Evolutionary conservation across 2,888 invertebrate species (phyloP).

Genomic region (Notodonta dromedarius): DNA sequence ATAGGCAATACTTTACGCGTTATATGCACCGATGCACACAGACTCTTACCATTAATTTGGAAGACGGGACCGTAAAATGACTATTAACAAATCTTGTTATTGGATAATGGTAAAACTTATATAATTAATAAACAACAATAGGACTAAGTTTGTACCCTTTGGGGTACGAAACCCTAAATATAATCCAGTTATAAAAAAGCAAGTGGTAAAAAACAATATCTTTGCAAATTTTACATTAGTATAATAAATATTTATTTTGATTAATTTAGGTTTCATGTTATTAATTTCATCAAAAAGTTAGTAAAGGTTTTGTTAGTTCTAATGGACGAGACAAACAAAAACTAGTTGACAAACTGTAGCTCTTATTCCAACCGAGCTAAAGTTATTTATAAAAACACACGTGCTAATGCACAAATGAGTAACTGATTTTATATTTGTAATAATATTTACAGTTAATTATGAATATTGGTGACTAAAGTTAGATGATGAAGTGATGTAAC

Average conservation of each 20-base stretch:
- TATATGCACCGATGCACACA: constrained; percentile 58
- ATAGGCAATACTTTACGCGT: constrained; percentile 59
- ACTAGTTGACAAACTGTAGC: constrained; percentile 4
- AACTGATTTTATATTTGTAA: not conserved
- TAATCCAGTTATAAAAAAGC: too few species aligned
- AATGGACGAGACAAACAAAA: constrained; percentile 13
- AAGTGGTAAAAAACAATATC: too few species aligned
- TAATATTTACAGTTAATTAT: too few species aligned
- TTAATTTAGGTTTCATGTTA: not conserved
- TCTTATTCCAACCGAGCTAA: too few species aligned
- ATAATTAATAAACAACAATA: not conserved
- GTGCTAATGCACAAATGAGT: too few species aligned
- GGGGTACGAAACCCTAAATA: too few species aligned
- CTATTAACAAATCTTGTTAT: not conserved
- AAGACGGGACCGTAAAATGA: constrained; percentile 9
- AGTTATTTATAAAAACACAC: too few species aligned
- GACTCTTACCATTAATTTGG: constrained; percentile 36
- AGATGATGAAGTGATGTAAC: not conserved
- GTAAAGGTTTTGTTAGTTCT: constrained; percentile 25
- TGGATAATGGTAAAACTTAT: too few species aligned
- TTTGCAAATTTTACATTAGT: too few species aligned
- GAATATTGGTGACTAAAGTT: not conserved
- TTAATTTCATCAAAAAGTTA: constrained; percentile 21
- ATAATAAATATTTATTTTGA: too few species aligned
- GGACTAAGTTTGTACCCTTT: too few species aligned